A percentile compares a stretch with the other conserved stretches of the same genome.
These are phyloP conservation scores for Sylvietta virens DNA, from an alignment of 2,113 vertebrate genomes.

Conservation along the genomic window DNA sequence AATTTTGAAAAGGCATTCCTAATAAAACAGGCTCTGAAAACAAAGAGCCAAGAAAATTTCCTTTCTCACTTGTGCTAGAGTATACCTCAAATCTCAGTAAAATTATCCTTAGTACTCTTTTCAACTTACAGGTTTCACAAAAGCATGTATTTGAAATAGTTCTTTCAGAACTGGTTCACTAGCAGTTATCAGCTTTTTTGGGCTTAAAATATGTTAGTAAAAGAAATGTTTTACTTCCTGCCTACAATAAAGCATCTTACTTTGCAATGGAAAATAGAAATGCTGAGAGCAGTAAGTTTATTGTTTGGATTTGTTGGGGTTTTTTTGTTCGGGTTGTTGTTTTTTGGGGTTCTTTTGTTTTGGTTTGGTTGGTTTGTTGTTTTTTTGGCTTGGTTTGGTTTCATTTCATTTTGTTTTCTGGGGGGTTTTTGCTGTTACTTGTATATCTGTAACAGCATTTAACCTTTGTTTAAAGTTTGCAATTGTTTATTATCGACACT, in stretches of 20 bases:
- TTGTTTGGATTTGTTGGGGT: background rate
- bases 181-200: background rate
- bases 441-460: background rate
- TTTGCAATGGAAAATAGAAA: background rate
- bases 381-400: background rate
- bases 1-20: background rate
- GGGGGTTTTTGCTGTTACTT: background rate
- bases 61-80: background rate
- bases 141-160: background rate
- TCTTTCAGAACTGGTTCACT: background rate
- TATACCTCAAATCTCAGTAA: background rate
- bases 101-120: background rate
- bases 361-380: background rate
- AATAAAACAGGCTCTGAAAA: background rate
- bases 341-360: background rate
- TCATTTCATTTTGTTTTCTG: background rate
- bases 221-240: background rate
- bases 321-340: background rate
- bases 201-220: background rate
- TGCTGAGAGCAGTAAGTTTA: background rate
- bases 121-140: background rate
- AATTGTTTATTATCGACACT: background rate
- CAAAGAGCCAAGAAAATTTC: background rate
- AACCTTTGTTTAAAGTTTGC: background rate
- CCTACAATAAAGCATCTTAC: background rate